A percentile compares a stretch with the other conserved stretches of the same genome.
These are phyloP conservation scores for Torymus texanus DNA, from an alignment of 2,888 invertebrate species.

Conservation along the genomic window DNA sequence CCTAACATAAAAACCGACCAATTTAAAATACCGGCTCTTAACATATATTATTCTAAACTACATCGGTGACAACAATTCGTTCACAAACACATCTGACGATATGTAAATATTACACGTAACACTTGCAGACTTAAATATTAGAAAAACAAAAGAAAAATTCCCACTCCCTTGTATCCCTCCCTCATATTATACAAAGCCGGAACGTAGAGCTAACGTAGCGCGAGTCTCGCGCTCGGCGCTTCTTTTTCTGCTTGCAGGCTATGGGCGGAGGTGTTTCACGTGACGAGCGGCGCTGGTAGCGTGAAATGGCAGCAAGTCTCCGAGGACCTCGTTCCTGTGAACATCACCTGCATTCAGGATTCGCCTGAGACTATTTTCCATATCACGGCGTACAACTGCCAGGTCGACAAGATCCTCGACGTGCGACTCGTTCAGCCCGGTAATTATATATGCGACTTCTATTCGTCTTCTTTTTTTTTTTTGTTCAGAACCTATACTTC, in stretches of 20 bases:
- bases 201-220: background rate
- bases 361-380: slow-evolving; percentile 98
- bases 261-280: slow-evolving; percentile 99
- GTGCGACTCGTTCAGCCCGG: slow-evolving; percentile 97
- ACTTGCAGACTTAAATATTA: too few species aligned
- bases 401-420: slow-evolving; percentile 98
- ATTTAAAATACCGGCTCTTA: too few species aligned
- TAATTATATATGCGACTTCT: slow-evolving; percentile 73
- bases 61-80: too few species aligned
- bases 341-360: slow-evolving; percentile 98
- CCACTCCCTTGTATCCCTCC: too few species aligned
- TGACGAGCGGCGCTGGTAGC: slow-evolving; percentile 93
- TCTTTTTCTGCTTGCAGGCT: slow-evolving; percentile 80
- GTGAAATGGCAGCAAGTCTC: slow-evolving; percentile 99
- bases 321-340: slow-evolving; percentile 98
- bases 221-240: slow-evolving; percentile 12
- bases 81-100: too few species aligned
- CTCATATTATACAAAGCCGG: background rate
- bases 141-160: too few species aligned
- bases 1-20: too few species aligned
- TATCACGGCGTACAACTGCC: slow-evolving; percentile 98
- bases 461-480: background rate
- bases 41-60: too few species aligned
- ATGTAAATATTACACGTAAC: too few species aligned
- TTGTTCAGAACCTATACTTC: background rate